Conservation (phyloP, 2,888 invertebrate species). For the Watsonalla binaria region DNA sequence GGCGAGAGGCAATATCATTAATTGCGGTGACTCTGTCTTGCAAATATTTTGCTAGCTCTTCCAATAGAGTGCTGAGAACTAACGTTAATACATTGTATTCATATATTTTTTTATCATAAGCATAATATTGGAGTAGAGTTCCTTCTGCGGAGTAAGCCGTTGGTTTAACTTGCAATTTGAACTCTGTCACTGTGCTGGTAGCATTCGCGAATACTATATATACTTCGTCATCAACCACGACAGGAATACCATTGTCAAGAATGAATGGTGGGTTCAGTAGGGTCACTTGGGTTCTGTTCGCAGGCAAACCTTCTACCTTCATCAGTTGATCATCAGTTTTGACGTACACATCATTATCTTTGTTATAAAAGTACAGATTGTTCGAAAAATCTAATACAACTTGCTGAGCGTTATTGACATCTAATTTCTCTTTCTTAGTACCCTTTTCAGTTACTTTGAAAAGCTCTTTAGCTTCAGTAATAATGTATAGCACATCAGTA, state of each 20-base stretch:
- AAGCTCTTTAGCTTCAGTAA: slow-evolving; percentile 43
- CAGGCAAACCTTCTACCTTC: slow-evolving; percentile 45
- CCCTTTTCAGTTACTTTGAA: slow-evolving; percentile 53
- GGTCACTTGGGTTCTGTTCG: slow-evolving; percentile 23
- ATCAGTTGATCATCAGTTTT: slow-evolving; percentile 29
- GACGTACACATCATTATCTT: slow-evolving; percentile 39
- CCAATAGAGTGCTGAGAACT: slow-evolving; percentile 17
- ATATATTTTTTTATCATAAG: slow-evolving; percentile 54
- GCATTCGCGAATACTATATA: slow-evolving; percentile 44
- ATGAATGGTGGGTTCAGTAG: slow-evolving; percentile 45
- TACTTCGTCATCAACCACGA: slow-evolving; percentile 32
- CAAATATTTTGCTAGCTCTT: slow-evolving; percentile 31
- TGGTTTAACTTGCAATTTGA: slow-evolving; percentile 35
- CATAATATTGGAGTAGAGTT: slow-evolving; percentile 46
- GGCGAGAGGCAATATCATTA: slow-evolving; percentile 32
- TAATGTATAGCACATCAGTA: slow-evolving; percentile 41
- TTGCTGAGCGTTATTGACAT: slow-evolving; percentile 40
- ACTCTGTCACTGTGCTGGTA: slow-evolving; percentile 23
- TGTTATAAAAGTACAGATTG: slow-evolving; percentile 47
- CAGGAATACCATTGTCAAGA: slow-evolving; percentile 33
- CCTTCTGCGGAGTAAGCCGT: slow-evolving; percentile 48
- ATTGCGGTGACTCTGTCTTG: slow-evolving; percentile 29
- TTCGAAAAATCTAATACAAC: slow-evolving; percentile 46
- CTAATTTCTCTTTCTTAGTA: slow-evolving; percentile 38
- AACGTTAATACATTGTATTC: slow-evolving; percentile 42